Base-by-base conservation (phyloP, 2,113 vertebrate genomes). In the Micronycteris hirsuta region DNA sequence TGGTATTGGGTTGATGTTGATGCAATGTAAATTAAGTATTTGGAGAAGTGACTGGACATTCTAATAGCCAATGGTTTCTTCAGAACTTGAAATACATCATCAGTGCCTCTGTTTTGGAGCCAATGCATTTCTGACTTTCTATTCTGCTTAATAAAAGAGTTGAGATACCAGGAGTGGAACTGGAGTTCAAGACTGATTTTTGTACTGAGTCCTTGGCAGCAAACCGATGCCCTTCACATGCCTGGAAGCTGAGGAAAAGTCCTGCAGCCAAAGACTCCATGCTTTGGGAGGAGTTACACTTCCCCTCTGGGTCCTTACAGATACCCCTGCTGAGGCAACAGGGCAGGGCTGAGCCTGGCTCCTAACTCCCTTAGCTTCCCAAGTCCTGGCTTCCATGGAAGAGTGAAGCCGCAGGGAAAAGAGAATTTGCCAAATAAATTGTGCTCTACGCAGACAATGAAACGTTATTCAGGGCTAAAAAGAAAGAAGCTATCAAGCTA, bases 41-140 rank as follows among this genome's bases (percentile, higher is more conserved):
- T 88, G 22, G 68, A 56, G 38, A n/a, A 28, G 38, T 12, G 28
- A 58, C 47, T 31, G 47, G n/a, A 71, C 5, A 43, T 80, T 19
- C 70, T 65, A 47, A 26, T 3, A 71, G 65, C 54, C 78, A 74
- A n/a, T 52, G 54, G 33, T 43, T 83, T 93, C 11, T 36, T 47
- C 54, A 52, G 88, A 84, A 20, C 7, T 63, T 61, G 28, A 88
- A 93, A 54, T 47, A 38, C 61, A 31, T 63, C 19, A 8, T 56
- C 13, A 52, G 28, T 7, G 11, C 38, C 73, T 91, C 45, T 47
- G 33, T 85, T 77, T 84, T 80, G 83, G 65, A 91, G 54, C 2
- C 33, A 91, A 22, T 71, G 11, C 81, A 70, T 84, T 96, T 83
- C 41, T 89, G 84, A 94, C 74, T 84, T 95, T 91, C 33, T 56